Conservation (phyloP, 2,113 vertebrate species). For the Tricholaema leucomelas region DNA sequence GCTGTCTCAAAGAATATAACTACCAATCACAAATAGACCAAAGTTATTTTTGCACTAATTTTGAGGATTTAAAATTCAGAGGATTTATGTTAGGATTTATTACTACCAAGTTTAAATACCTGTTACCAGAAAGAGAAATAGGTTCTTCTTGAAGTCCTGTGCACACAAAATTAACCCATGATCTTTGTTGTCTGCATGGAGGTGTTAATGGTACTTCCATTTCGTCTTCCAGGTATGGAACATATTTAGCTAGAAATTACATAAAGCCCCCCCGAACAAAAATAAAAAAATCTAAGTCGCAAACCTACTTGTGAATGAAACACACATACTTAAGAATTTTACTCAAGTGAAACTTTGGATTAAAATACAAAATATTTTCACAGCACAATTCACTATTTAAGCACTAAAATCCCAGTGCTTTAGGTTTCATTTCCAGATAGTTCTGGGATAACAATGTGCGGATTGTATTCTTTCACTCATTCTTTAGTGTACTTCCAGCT, state of each 20-base stretch:
- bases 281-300: not conserved
- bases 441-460: not conserved
- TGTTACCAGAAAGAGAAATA: conserved; percentile 53
- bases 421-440: not conserved
- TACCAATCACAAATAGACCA: not conserved
- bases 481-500: not conserved
- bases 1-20: not conserved
- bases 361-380: not conserved
- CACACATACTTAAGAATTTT: not conserved
- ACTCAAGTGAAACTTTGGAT: not conserved
- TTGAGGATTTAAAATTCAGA: not conserved
- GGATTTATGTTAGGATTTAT: not conserved
- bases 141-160: conserved; percentile 60
- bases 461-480: not conserved
- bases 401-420: not conserved
- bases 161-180: conserved; percentile 24
- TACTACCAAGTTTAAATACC: conserved; percentile 60
- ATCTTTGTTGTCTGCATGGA: conserved; percentile 27
- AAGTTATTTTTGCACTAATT: not conserved
- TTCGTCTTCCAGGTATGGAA: conserved; percentile 26
- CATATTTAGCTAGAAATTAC: conserved; percentile 16
- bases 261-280: not conserved
- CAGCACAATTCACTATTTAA: not conserved
- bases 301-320: conserved; percentile 13
- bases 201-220: conserved; percentile 68